A percentile compares a stretch with the other conserved stretches of the same genome.
Conservation (phyloP, 2,888 invertebrate species). For the Chelonus formosanus region DNA sequence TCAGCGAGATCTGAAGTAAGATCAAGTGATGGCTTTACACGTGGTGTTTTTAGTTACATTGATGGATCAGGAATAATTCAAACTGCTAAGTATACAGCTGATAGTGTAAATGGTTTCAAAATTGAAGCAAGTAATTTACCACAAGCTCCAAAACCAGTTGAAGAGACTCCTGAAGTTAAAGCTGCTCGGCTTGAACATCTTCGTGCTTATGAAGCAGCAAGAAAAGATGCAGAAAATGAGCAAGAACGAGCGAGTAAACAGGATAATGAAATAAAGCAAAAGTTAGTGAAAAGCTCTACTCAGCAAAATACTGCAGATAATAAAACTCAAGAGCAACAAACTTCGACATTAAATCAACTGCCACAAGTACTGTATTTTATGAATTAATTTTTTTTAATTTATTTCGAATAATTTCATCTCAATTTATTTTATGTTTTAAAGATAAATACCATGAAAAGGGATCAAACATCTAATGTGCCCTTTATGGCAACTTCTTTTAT, state of each 20-base stretch:
- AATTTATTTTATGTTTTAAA: neutral
- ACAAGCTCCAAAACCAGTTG: constrained; percentile 53
- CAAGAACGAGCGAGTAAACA: constrained; percentile 5
- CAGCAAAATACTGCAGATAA: neutral
- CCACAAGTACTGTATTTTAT: too few relatives aligned
- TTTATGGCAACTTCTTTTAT: constrained; percentile 38
- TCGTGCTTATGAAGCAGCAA: constrained; percentile 57
- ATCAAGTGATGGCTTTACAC: constrained; percentile 62
- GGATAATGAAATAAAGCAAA: neutral
- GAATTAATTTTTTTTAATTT: neutral
- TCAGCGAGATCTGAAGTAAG: constrained; percentile 61
- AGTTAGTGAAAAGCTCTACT: neutral
- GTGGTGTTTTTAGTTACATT: constrained; percentile 65
- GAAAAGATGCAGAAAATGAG: constrained; percentile 1
- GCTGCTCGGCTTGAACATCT: constrained; percentile 61
- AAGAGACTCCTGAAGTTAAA: constrained; percentile 62
- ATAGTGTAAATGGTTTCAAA: constrained; percentile 65
- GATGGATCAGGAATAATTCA: constrained; percentile 64
- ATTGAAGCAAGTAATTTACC: constrained; percentile 66
- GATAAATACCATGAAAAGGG: too few relatives aligned
- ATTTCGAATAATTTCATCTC: neutral
- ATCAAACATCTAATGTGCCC: constrained; percentile 18
- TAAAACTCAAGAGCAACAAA: neutral
- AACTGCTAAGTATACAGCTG: constrained; percentile 64
- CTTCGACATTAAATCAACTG: too few relatives aligned